Percentiles rank a stretch among this genome's conserved stretches.
Evolutionary conservation across 2,113 vertebrate species (phyloP).

Genomic region (Perca flavescens): DNA sequence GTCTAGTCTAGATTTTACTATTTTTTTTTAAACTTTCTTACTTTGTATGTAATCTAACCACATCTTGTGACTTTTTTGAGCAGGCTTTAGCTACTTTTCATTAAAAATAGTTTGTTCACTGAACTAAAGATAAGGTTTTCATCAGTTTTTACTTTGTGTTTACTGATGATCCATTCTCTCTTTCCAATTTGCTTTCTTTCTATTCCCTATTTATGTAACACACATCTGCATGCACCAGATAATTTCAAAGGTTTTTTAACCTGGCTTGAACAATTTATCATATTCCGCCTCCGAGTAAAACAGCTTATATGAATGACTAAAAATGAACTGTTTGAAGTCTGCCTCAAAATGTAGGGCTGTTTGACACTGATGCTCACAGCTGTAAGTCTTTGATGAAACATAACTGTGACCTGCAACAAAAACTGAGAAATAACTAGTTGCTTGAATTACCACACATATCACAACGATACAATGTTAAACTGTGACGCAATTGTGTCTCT

Average conservation of each 20-base stretch:
- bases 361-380: conserved; percentile 45
- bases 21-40: not conserved
- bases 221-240: conserved; percentile 53
- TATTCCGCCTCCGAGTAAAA: conserved; percentile 47
- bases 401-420: conserved; percentile 58
- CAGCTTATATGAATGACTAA: conserved; percentile 44
- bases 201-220: conserved; percentile 38
- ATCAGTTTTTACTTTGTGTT: conserved; percentile 14
- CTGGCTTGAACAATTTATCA: conserved; percentile 46
- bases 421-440: conserved; percentile 49
- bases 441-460: conserved; percentile 56
- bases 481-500: conserved; percentile 15
- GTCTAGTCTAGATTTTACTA: not conserved
- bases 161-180: conserved; percentile 39
- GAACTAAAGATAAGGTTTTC: conserved; percentile 22
- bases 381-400: conserved; percentile 53
- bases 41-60: not conserved
- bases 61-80: not conserved
- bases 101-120: conserved; percentile 3
- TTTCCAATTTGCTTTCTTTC: conserved; percentile 1
- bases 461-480: conserved; percentile 21
- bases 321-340: conserved; percentile 62
- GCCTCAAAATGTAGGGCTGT: conserved; percentile 48
- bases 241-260: conserved; percentile 58
- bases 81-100: not conserved